Conservation (phyloP, 2,113 vertebrate genomes). For the Tiliqua scincoides region DNA sequence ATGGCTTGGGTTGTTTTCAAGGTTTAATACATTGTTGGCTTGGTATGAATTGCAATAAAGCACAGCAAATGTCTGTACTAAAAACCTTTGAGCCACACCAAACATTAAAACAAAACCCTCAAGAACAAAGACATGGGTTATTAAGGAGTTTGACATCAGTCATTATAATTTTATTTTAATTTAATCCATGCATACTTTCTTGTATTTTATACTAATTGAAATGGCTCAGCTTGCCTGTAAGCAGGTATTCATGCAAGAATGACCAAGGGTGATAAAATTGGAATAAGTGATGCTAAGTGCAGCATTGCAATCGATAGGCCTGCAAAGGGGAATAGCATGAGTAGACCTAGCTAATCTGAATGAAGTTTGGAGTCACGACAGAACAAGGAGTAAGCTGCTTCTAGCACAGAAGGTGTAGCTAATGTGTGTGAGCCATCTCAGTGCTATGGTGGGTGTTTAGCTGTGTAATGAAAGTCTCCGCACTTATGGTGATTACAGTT, state of each 20-base stretch:
- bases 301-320: conserved; percentile 66
- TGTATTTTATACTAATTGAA: conserved; percentile 68
- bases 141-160: conserved; percentile 48
- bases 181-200: conserved; percentile 64
- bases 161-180: conserved; percentile 64
- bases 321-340: conserved; percentile 70
- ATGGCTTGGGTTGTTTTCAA: conserved; percentile 42
- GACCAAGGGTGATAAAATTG: conserved; percentile 73
- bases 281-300: conserved; percentile 68
- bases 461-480: conserved; percentile 56
- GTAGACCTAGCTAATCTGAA: conserved; percentile 68
- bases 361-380: conserved; percentile 59
- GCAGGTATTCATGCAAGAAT: conserved; percentile 71
- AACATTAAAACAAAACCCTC: conserved; percentile 10
- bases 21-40: conserved; percentile 54
- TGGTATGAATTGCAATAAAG: conserved; percentile 21
- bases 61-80: background rate
- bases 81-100: conserved; percentile 15
- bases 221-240: conserved; percentile 65
- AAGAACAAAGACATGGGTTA: conserved; percentile 33
- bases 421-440: conserved; percentile 45
- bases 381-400: conserved; percentile 46
- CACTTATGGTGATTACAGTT: background rate
- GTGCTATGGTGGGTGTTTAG: conserved; percentile 31
- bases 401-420: conserved; percentile 11